Evolutionary conservation across 2,797 vertebrate species (phyloP).

Genomic region (Lepidocolaptes lacrymiger): DNA sequence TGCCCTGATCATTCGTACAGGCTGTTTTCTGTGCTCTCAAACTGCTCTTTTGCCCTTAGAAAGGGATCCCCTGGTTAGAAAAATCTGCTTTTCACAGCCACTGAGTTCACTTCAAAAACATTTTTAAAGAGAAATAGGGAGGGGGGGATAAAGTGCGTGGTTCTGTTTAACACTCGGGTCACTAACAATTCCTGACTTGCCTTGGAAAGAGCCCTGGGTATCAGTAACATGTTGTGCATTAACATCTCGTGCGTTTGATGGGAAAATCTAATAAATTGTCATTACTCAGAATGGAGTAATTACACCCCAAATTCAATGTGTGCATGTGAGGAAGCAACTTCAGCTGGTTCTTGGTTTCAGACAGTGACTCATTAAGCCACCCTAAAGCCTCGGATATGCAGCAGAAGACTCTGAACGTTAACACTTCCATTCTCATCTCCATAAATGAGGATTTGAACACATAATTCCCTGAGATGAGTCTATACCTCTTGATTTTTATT

Average conservation of each 20-base stretch:
- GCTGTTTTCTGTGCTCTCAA: not conserved
- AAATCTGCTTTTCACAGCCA: conserved; percentile 10
- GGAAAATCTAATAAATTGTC: conserved; percentile 47
- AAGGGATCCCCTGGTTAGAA: not conserved
- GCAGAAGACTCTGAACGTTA: conserved; percentile 47
- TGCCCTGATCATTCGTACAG: not conserved
- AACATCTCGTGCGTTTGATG: not conserved
- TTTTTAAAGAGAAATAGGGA: not conserved
- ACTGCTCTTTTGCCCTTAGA: not conserved
- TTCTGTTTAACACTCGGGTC: not conserved
- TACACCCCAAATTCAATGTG: conserved; percentile 18
- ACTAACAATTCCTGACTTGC: not conserved
- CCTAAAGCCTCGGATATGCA: conserved; percentile 40
- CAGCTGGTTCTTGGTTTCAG: conserved; percentile 51
- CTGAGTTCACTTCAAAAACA: conserved; percentile 5
- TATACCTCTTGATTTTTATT: conserved; percentile 75
- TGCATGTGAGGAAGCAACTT: conserved; percentile 17
- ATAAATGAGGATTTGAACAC: conserved; percentile 66
- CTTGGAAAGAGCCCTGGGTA: not conserved
- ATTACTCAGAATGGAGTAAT: conserved; percentile 54
- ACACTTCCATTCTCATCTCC: conserved; percentile 59
- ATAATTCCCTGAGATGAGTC: conserved; percentile 73
- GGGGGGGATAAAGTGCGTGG: not conserved
- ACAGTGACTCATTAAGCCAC: conserved; percentile 54
- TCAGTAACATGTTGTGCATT: not conserved